phyloP scores from a whole-genome alignment of 2,797 vertebrate species.

The Pipistrellus nathusii region DNA sequence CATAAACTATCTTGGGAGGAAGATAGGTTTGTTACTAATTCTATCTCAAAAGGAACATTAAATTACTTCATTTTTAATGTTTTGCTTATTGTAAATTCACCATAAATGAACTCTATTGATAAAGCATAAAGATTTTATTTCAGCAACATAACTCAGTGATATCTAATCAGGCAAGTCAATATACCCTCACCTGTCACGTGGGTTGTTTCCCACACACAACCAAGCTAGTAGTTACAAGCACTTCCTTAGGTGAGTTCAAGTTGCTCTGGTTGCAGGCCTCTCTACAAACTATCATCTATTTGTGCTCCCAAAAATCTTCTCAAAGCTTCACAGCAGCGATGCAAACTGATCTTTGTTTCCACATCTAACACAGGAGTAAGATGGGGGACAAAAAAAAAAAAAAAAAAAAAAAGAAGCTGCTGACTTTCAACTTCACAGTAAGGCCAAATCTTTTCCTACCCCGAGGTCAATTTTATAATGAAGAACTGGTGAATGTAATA shows the following conservation, averaged over 20 bases:
- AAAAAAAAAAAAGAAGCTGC: conserved; percentile 52
- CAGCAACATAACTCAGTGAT: neutral
- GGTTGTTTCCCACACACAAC: neutral
- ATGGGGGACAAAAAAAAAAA: conserved; percentile 21
- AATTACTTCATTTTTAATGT: conserved; percentile 64
- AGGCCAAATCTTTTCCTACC: conserved; percentile 66
- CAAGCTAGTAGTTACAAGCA: neutral
- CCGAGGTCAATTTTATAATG: conserved; percentile 60
- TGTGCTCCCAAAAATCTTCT: conserved; percentile 15
- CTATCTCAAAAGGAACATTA: conserved; percentile 20
- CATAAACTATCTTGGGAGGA: conserved; percentile 18
- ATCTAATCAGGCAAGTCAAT: conserved; percentile 64
- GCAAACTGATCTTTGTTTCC: conserved; percentile 43
- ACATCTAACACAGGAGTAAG: conserved; percentile 21
- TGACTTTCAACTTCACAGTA: conserved; percentile 60
- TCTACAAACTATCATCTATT: neutral
- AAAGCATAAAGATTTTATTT: neutral
- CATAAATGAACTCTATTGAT: conserved; percentile 8
- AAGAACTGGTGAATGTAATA: conserved; percentile 50
- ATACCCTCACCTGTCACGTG: conserved; percentile 39
- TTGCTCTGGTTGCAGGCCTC: neutral
- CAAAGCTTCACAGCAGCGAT: neutral
- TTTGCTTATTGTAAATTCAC: conserved; percentile 67
- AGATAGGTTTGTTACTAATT: conserved; percentile 65
- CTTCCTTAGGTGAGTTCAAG: conserved; percentile 31